Base-by-base conservation (phyloP, 2,113 vertebrate genomes). In the Ictalurus furcatus region DNA sequence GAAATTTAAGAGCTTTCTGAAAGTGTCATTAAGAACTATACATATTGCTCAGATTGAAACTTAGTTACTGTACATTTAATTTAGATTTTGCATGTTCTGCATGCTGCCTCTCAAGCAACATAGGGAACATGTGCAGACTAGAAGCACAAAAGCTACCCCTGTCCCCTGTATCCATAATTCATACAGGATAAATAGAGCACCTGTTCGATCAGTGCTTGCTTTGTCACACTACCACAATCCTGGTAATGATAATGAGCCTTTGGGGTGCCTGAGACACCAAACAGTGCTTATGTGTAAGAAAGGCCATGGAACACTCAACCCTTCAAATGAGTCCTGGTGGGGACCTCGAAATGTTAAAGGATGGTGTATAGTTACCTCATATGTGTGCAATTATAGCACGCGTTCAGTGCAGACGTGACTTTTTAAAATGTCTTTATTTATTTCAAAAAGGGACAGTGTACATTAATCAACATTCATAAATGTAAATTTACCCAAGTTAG, bases 181-280 rank as follows among this genome's bases (percentile, higher is more conserved):
- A 88, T 81, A 7, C 23, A 48, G 40, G 25, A 71, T 73, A 80
- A 91, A 90, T 71, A 81, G 67, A 65, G 65, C 65, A 30, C 80
- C 84, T 86, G 87, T 74, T 80, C 86, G 23, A 58, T n/a, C 34
- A 52, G 56, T 40, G 78, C 86, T 88, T 67, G 56, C 79, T 85
- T 63, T 40, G 59, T 90, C 73, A 88, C 52, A 67, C 69, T 48
- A 85, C 87, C 58, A 90, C 85, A 88, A 85, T 89, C 88, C 85
- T 54, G 65, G 11, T 52, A 85, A 86, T 74, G 30, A 85, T 92
- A 90, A 92, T 93, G 91, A 92, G 90, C 85, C 84, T 79, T 74
- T 88, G 78, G 58, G 74, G 69, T 48, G 34, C 6, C 28, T 78
- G 73, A 80, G 23, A 89, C n/a, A 85, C 28, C 59, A 59, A 48